Percentiles rank a stretch among this genome's conserved stretches.
Evolutionary conservation across 2,113 vertebrate genomes (phyloP).

Genomic region (Lamprotornis superbus): DNA sequence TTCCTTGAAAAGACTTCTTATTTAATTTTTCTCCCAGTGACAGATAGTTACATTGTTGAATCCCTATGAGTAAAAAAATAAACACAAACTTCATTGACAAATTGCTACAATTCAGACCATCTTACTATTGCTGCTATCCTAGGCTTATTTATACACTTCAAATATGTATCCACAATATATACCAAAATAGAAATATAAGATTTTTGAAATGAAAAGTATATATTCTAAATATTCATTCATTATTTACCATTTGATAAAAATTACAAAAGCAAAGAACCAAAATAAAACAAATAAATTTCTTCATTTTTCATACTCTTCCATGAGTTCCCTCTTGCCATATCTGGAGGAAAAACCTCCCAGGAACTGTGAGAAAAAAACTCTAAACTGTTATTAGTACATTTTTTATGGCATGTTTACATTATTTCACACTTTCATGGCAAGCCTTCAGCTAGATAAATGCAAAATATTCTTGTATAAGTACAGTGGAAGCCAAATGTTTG

Average conservation of each 20-base stretch:
- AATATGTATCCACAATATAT: neutral
- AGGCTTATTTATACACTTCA: neutral
- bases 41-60: neutral
- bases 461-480: neutral
- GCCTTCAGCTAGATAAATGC: neutral
- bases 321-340: neutral
- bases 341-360: neutral
- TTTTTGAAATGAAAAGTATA: neutral
- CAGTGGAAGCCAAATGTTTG: neutral
- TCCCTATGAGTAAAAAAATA: neutral
- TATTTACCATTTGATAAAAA: neutral
- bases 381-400: neutral
- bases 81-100: neutral
- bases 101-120: neutral
- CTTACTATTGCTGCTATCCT: neutral
- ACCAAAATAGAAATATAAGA: neutral
- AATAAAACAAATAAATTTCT: neutral
- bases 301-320: neutral
- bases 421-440: neutral
- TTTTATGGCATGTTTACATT: neutral
- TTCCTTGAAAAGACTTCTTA: neutral
- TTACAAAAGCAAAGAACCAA: neutral
- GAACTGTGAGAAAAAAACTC: neutral
- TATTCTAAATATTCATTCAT: neutral
- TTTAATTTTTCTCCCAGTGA: neutral